These are phyloP conservation scores for Scomberomorus guttatus DNA, from an alignment of 2,797 vertebrate species.

Conservation along the genomic window DNA sequence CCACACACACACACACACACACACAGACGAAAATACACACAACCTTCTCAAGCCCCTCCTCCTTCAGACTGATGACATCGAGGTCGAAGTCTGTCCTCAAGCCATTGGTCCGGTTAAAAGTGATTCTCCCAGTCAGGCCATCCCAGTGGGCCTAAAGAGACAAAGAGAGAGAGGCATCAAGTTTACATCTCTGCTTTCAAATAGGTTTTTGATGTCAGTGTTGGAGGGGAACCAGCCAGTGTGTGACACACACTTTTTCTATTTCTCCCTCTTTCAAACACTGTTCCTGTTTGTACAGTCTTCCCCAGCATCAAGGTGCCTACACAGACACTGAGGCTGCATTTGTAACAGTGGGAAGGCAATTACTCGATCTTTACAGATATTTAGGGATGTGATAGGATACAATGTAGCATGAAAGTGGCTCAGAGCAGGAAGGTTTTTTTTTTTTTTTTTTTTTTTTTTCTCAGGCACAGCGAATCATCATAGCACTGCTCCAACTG, in stretches of 20 bases:
- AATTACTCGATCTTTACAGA: slow-evolving; percentile 69
- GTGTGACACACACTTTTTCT: not conserved
- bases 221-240: slow-evolving; percentile 21
- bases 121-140: slow-evolving; percentile 97
- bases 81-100: slow-evolving; percentile 99
- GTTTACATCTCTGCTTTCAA: slow-evolving; percentile 1
- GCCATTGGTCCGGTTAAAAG: slow-evolving; percentile 97
- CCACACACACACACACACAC: slow-evolving; percentile 1
- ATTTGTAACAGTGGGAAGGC: slow-evolving; percentile 54
- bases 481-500: slow-evolving; percentile 19
- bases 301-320: slow-evolving; percentile 39
- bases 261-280: slow-evolving; percentile 18
- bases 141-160: slow-evolving; percentile 95
- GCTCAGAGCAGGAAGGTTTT: slow-evolving; percentile 44
- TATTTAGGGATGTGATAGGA: slow-evolving; percentile 62
- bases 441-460: slow-evolving; percentile 26
- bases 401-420: slow-evolving; percentile 73
- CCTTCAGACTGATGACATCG: slow-evolving; percentile 98
- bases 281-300: slow-evolving; percentile 16
- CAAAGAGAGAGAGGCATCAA: slow-evolving; percentile 36
- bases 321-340: slow-evolving; percentile 22
- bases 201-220: slow-evolving; percentile 15
- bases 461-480: slow-evolving; percentile 44
- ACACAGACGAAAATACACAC: slow-evolving; percentile 20
- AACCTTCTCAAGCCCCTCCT: slow-evolving; percentile 98